Conservation (phyloP, 2,888 invertebrate species). For the Hydriomena furcata region DNA sequence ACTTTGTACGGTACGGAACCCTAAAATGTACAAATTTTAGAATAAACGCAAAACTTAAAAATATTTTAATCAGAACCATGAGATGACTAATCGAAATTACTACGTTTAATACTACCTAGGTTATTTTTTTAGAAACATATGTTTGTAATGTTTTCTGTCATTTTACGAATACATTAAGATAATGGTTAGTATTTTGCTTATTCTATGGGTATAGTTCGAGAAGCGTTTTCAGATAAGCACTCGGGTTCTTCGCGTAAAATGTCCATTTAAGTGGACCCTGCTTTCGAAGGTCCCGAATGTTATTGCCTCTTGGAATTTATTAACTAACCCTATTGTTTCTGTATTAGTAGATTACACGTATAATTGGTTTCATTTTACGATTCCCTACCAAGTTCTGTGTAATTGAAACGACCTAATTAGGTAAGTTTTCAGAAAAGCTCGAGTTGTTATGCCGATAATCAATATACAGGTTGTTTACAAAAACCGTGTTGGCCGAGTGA, state of each 20-base stretch:
- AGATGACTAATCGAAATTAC: no score
- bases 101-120: no score
- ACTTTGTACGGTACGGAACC: no score
- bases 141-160: no score
- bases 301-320: conserved; percentile 45
- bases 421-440: neutral
- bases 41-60: no score
- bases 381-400: neutral
- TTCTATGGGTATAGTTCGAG: conserved; percentile 38
- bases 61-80: no score
- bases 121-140: no score
- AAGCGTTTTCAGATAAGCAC: conserved; percentile 49
- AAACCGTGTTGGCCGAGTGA: no score
- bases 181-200: neutral
- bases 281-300: conserved; percentile 38
- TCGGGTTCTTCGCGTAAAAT: conserved; percentile 37
- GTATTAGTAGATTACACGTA: conserved; percentile 30
- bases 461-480: no score
- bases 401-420: conserved; percentile 9
- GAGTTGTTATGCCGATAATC: neutral
- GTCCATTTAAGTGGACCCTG: conserved; percentile 45
- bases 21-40: no score
- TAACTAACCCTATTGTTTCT: conserved; percentile 41
- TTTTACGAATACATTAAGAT: no score
- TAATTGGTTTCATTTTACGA: conserved; percentile 35